Base-by-base conservation (phyloP, 1,140 invertebrate genomes). In the Drosophila hydei region DNA sequence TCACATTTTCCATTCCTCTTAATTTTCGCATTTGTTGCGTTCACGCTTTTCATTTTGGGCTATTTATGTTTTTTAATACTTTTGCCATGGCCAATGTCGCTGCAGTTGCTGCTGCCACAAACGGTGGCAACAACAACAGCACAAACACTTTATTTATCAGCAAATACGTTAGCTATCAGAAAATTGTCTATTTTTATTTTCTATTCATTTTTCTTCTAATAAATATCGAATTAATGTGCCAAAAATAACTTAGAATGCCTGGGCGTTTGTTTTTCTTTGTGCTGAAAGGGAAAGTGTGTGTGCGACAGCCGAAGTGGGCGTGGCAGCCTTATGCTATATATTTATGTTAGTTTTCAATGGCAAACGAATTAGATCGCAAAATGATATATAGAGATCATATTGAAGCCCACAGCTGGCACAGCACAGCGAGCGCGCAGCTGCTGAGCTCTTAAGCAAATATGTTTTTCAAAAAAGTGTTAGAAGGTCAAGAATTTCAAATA, bases 251-350 rank as follows among this genome's bases (percentile, higher is more conserved):
- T 72, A 61, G 70, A 42, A 42, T 42, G 56, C 16, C 48, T 52
- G 45, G 7, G 42, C 12, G 25, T 61, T 56, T 42, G 30, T 61
- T 79, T 76, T 51, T 54, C 38, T 67, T 58, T 40, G 25, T 36
- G 61, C 23, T 67, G 70, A 85, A 85, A 85, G 62, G n/a, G 81
- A 85, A 85, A 85, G 80, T 85, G 47, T 30, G 55, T 8, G 7
- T 7, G 38, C 38, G n/a, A n/a, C n/a, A n/a, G 8, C 23, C 12
- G 7, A 56, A 51, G 68, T 16, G 68, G 68, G 68, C 23, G 68
- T 64, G 68, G 23, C 61, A 27, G 62, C 12, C 25, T 18, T 19
- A 18, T 21, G 23, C 40, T 7, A 27, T 27, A n/a, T n/a, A 55
- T 55, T 40, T 64, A 45, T 40, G 21, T 38, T 30, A 58, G n/a